A percentile compares a stretch with the other conserved stretches of the same genome.
Evolutionary conservation across 2,888 invertebrate species (phyloP).

Genomic region (Leucoma salicis): DNA sequence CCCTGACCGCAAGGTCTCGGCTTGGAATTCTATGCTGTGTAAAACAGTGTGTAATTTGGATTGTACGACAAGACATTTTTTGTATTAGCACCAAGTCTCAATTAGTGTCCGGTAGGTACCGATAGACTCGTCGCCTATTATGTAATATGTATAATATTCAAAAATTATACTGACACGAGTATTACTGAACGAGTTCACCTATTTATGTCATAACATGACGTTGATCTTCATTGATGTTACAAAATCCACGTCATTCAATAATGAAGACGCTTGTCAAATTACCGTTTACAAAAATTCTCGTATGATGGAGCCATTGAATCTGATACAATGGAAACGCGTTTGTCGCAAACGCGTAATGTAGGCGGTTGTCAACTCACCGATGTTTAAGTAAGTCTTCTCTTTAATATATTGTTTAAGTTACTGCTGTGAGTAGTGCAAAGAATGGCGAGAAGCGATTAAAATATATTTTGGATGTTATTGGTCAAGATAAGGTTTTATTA

Average conservation of each 20-base stretch:
- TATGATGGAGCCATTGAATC: neutral
- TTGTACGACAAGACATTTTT: too few relatives aligned
- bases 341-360: slow-evolving; percentile 36
- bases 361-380: slow-evolving; percentile 48
- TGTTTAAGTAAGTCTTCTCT: slow-evolving; percentile 54
- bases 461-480: neutral
- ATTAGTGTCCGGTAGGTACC: too few relatives aligned
- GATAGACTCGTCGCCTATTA: too few relatives aligned
- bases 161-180: slow-evolving; percentile 13
- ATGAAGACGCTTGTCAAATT: neutral
- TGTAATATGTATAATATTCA: too few relatives aligned
- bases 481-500: too few relatives aligned
- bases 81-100: too few relatives aligned
- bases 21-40: too few relatives aligned
- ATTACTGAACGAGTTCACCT: neutral
- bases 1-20: too few relatives aligned
- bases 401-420: slow-evolving; percentile 41
- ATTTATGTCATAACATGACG: neutral
- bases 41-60: too few relatives aligned
- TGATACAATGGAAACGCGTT: slow-evolving; percentile 24
- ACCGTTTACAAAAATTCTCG: neutral
- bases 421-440: slow-evolving; percentile 9
- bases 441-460: slow-evolving; percentile 9
- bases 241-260: neutral
- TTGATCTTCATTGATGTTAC: neutral